These are phyloP conservation scores for Trimorus sp. DNA, from an alignment of 2,888 invertebrate genomes.

Conservation along the genomic window DNA sequence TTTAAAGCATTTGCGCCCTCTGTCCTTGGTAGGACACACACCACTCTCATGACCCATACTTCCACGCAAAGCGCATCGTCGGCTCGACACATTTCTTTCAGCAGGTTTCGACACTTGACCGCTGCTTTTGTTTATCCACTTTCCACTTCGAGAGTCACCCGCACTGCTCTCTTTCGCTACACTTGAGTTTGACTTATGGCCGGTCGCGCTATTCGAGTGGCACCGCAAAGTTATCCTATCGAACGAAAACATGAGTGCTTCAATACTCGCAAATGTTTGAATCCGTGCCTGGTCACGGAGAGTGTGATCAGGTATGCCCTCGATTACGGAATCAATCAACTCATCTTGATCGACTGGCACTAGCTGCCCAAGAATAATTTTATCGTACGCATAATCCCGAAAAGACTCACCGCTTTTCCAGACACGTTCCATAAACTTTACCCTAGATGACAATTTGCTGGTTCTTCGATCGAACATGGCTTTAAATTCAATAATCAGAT, in stretches of 20 bases:
- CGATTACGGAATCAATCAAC: not conserved
- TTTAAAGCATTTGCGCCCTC: conserved; percentile 10
- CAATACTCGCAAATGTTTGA: not conserved
- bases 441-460: not conserved
- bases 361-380: not conserved
- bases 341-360: conserved; percentile 5
- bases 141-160: not conserved
- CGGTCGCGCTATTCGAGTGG: not conserved
- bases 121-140: not conserved
- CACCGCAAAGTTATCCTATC: not conserved
- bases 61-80: not conserved
- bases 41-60: not conserved
- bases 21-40: conserved; percentile 1
- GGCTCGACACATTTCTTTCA: not conserved
- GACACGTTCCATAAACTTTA: not conserved
- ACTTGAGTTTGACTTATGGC: not conserved
- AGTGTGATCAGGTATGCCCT: conserved; percentile 7
- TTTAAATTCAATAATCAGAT: not conserved
- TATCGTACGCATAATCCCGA: not conserved
- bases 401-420: conserved; percentile 5
- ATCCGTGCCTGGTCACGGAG: conserved; percentile 9
- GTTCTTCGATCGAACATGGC: not conserved
- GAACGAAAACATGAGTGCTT: not conserved
- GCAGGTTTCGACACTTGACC: not conserved
- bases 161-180: not conserved